Conservation (phyloP, 2,113 vertebrate species). For the Speoplatyrhinus poulsoni region DNA sequence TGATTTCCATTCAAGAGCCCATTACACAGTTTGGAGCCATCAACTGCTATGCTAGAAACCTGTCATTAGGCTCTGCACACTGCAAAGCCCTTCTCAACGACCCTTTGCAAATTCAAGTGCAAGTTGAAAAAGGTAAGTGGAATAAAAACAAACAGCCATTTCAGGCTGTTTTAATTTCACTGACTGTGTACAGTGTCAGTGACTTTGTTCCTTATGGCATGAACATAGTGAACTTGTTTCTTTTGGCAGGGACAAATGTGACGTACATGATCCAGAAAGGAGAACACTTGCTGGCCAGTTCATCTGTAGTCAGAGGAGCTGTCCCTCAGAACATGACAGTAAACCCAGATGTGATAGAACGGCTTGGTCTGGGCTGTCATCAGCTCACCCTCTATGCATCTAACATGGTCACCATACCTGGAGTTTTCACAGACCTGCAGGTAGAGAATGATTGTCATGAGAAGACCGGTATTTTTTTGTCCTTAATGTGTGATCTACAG, state of each 20-base stretch:
- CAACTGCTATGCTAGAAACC: constrained; percentile 71
- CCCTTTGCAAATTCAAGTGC: constrained; percentile 79
- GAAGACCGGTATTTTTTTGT: too few relatives aligned
- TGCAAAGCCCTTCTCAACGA: constrained; percentile 74
- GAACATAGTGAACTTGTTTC: background rate
- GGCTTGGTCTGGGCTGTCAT: constrained; percentile 78
- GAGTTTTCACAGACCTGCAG: constrained; percentile 59
- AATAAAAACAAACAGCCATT: background rate
- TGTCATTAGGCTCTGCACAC: constrained; percentile 51
- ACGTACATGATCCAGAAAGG: constrained; percentile 71
- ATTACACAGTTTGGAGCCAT: constrained; percentile 65
- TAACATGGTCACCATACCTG: constrained; percentile 30
- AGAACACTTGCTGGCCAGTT: constrained; percentile 62
- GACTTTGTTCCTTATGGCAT: background rate
- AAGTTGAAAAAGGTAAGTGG: constrained; percentile 76
- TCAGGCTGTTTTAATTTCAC: background rate
- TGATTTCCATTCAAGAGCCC: constrained; percentile 75
- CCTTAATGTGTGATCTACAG: too few relatives aligned
- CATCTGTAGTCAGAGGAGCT: constrained; percentile 52
- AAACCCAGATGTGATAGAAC: constrained; percentile 53
- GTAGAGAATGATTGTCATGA: constrained; percentile 16
- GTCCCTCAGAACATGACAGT: constrained; percentile 80
- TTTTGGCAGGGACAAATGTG: constrained; percentile 74
- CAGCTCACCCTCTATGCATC: constrained; percentile 74
- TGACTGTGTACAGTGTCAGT: background rate